These are phyloP conservation scores for Cerastis leucographa DNA, from an alignment of 2,888 invertebrate genomes.

Conservation along the genomic window DNA sequence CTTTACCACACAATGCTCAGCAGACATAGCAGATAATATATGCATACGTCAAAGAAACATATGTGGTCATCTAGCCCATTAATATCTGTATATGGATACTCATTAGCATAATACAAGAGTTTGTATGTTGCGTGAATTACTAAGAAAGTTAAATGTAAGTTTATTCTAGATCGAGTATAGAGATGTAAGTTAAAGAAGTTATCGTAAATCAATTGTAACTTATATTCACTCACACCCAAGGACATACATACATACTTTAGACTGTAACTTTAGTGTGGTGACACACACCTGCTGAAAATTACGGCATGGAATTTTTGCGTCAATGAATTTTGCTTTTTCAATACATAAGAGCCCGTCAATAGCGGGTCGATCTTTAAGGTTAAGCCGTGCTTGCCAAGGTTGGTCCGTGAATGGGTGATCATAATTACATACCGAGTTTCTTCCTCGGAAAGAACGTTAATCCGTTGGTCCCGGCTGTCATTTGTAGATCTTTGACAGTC, in stretches of 20 bases:
- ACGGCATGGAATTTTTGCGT: not conserved
- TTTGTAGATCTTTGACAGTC: too few relatives aligned
- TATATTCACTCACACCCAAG: not conserved
- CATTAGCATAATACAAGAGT: slow-evolving; percentile 56
- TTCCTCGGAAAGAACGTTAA: too few relatives aligned
- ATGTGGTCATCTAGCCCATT: slow-evolving; percentile 49
- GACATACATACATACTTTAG: not conserved
- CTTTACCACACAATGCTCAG: slow-evolving; percentile 24
- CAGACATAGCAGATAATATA: slow-evolving; percentile 11
- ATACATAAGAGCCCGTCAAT: not conserved
- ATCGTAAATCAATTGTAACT: slow-evolving; percentile 5
- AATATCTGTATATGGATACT: slow-evolving; percentile 50
- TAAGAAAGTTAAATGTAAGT: slow-evolving; percentile 47
- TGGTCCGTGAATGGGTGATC: too few relatives aligned
- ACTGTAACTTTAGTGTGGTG: not conserved
- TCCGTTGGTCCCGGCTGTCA: too few relatives aligned
- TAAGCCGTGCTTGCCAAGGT: too few relatives aligned
- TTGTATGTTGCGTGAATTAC: slow-evolving; percentile 56
- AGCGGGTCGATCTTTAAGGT: too few relatives aligned
- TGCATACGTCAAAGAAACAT: slow-evolving; percentile 24
- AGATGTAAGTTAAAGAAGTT: slow-evolving; percentile 11
- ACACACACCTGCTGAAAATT: not conserved
- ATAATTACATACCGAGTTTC: too few relatives aligned
- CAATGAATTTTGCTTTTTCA: not conserved
- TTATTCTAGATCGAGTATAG: slow-evolving; percentile 19